Base-by-base conservation (phyloP, 2,113 vertebrate species). In the Cynoglossus semilaevis region DNA sequence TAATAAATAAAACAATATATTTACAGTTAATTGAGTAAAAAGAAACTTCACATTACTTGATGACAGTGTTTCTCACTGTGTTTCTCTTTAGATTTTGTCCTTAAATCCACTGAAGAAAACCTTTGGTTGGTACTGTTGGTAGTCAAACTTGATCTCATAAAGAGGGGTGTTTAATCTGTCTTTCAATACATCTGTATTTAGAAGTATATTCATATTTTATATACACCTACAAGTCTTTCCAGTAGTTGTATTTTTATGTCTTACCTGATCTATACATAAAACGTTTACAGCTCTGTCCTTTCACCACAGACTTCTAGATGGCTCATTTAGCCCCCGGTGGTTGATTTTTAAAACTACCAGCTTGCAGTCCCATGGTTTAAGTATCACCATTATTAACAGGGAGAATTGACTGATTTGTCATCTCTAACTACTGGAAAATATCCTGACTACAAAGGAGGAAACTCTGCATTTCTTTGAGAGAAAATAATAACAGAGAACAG, bases 261-360 rank as follows among this genome's bases (percentile, higher is more conserved):
- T 7, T 62, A 6, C 17, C 12, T 19, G 9, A 41, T 11, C 17
- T 7, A 49, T 37, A 48, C 12, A 14, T 16, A 8, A 9, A 45
- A 22, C 14, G 50, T 38, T 15, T 19, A 15, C 49, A n/a, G 36
- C 36, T 38, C 18, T 10, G 12, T 41, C 13, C 43, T 19, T 22
- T 38, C 19, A 42, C 15, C 19, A 17, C 41, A 44, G 15, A 14
- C 59, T 52, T 18, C 7, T 37, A 19, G 38, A 65, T 13, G 52
- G 42, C 56, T 68, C 72, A 50, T 61, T 72, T 16, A 67, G 43
- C 69, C 70, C 52, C 73, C 38, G 1, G 58, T 58, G 58, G 66
- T 16, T 38, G 15, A 54, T n/a, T 36, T 47, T 58, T 40, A 45
- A 37, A 38, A 61, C 36, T 67, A 65, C 22, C 9, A 10, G 18